phyloP scores from a whole-genome alignment of 2,888 invertebrate genomes.

The Lasioglossum zephyrum region DNA sequence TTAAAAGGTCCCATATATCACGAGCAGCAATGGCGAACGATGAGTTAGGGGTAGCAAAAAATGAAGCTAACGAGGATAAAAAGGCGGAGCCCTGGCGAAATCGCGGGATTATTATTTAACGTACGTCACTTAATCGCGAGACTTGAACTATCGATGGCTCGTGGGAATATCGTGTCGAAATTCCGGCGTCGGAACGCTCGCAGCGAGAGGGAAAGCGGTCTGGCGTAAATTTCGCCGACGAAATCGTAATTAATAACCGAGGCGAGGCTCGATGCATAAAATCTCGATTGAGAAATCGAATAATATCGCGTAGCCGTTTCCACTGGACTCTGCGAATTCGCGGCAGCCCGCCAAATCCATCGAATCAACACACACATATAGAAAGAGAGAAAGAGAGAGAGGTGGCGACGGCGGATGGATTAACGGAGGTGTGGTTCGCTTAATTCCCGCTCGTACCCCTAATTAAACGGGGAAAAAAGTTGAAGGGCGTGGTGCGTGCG shows the following conservation, averaged over 20 bases:
- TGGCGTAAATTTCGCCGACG: background rate
- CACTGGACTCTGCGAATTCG: background rate
- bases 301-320: background rate
- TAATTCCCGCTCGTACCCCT: slow-evolving; percentile 71
- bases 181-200: slow-evolving; percentile 3
- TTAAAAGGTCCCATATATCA: background rate
- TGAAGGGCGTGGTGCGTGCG: slow-evolving; percentile 77
- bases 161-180: slow-evolving; percentile 39
- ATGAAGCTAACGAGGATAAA: background rate
- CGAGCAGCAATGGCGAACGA: background rate
- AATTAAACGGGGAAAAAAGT: slow-evolving; percentile 74
- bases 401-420: slow-evolving; percentile 58
- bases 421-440: slow-evolving; percentile 71
- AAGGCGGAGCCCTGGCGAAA: background rate
- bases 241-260: slow-evolving; percentile 9
- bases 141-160: slow-evolving; percentile 38
- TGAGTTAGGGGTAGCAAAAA: background rate
- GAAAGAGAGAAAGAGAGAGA: background rate
- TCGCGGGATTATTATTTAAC: background rate
- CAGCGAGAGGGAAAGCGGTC: background rate
- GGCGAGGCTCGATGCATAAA: background rate
- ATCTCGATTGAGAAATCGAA: slow-evolving; percentile 1
- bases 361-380: background rate
- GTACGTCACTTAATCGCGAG: background rate
- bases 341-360: background rate